phyloP scores from a whole-genome alignment of 2,113 vertebrate species.

The Oncorhynchus kisutch region DNA sequence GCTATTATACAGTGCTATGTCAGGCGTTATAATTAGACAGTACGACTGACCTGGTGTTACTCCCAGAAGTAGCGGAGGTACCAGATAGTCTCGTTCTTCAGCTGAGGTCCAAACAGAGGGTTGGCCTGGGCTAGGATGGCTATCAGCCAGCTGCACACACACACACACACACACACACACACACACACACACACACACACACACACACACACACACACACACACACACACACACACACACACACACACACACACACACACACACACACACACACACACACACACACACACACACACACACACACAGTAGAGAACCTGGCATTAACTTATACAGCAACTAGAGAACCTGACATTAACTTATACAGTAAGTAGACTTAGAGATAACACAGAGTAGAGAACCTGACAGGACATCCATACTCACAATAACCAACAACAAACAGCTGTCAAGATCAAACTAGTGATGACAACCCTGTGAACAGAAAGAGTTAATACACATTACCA shows the following conservation, averaged over 20 bases:
- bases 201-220: no score
- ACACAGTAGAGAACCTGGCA: no score
- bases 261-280: not conserved
- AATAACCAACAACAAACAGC: constrained; percentile 96
- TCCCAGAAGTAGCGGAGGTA: constrained; percentile 97
- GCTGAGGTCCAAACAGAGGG: constrained; percentile 93
- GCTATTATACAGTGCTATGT: no score
- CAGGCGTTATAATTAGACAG: not conserved
- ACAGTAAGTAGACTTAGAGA: no score
- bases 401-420: constrained; percentile 74
- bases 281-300: no score
- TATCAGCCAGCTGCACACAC: constrained; percentile 86
- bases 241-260: not conserved
- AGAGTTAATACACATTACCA: not conserved
- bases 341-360: no score
- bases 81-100: constrained; percentile 98
- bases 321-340: no score
- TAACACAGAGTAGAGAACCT: no score
- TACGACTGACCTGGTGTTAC: constrained; percentile 68
- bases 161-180: no score
- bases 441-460: constrained; percentile 93
- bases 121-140: constrained; percentile 93
- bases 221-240: not conserved
- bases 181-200: no score
- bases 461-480: constrained; percentile 82